Conservation (phyloP, 2,888 invertebrate genomes). For the Peribatodes rhomboidaria region DNA sequence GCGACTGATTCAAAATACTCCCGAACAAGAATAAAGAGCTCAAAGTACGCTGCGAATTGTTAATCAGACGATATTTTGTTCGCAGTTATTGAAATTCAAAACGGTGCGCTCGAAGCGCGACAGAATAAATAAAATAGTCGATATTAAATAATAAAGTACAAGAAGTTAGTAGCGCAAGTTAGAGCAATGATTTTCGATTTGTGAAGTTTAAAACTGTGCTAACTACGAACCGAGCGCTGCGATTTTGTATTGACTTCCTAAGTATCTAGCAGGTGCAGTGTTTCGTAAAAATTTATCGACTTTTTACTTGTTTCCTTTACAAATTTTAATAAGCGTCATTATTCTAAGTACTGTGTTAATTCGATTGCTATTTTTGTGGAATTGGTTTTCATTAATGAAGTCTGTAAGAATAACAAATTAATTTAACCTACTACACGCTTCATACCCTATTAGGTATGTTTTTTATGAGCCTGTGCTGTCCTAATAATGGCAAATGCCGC, state of each 20-base stretch:
- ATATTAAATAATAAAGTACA: conserved; percentile 59
- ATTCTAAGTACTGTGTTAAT: background rate
- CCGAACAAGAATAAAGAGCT: conserved; percentile 29
- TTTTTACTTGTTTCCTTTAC: background rate
- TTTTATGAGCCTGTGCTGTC: too few species aligned
- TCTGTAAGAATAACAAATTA: too few species aligned
- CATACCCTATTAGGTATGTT: too few species aligned
- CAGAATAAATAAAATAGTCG: conserved; percentile 57
- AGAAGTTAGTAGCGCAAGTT: conserved; percentile 43
- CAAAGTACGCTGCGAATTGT: conserved; percentile 39
- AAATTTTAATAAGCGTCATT: background rate
- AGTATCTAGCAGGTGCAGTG: conserved; percentile 29
- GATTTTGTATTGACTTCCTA: conserved; percentile 40
- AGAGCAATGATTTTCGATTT: conserved; percentile 51
- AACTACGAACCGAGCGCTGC: conserved; percentile 31
- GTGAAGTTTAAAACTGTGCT: conserved; percentile 47
- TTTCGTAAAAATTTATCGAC: conserved; percentile 5
- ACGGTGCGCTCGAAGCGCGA: conserved; percentile 34
- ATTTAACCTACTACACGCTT: too few species aligned
- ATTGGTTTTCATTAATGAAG: too few species aligned
- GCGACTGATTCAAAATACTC: conserved; percentile 23
- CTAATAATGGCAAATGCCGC: too few species aligned
- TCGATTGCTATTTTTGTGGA: conserved; percentile 1
- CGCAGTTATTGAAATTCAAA: conserved; percentile 50
- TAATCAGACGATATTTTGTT: conserved; percentile 46